These are phyloP conservation scores for Diplazon laetatorius DNA, from an alignment of 2,888 invertebrate genomes.

Conservation along the genomic window DNA sequence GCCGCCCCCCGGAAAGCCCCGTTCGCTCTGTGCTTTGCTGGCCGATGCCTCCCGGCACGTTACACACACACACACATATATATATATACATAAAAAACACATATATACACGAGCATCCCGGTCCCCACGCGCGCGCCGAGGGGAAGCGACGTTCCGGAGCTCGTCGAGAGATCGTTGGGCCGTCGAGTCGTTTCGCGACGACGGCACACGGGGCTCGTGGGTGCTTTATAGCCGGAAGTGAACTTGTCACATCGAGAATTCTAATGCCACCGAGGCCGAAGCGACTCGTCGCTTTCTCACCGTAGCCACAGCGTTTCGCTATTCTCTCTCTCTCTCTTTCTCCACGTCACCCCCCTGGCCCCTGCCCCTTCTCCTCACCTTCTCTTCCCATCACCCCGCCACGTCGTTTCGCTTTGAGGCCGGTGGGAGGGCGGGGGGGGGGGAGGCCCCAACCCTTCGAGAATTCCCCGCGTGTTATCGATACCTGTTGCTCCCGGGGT, in stretches of 20 bases:
- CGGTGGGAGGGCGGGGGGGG: background rate
- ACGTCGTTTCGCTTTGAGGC: conserved; percentile 9
- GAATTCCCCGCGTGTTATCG: conserved; percentile 66
- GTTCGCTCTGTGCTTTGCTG: background rate
- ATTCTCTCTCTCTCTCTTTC: background rate
- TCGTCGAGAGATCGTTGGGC: conserved; percentile 14
- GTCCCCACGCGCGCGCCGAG: background rate
- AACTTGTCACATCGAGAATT: conserved; percentile 69
- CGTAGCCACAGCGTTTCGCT: background rate
- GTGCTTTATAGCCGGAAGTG: conserved; percentile 67
- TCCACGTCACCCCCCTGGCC: too few species aligned
- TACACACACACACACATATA: too few species aligned
- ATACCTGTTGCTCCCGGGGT: conserved; percentile 67
- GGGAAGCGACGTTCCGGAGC: background rate
- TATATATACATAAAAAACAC: too few species aligned
- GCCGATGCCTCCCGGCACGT: background rate
- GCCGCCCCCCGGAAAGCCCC: too few species aligned
- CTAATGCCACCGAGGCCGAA: conserved; percentile 55
- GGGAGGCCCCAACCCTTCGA: conserved; percentile 51
- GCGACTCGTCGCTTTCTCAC: conserved; percentile 25
- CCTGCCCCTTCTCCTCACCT: too few species aligned
- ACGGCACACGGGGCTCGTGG: conserved; percentile 41
- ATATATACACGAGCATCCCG: too few species aligned
- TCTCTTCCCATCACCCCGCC: background rate
- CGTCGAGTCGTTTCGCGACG: conserved; percentile 30